phyloP scores from a whole-genome alignment of 2,113 vertebrate species.

The Sclerurus mexicanus region DNA sequence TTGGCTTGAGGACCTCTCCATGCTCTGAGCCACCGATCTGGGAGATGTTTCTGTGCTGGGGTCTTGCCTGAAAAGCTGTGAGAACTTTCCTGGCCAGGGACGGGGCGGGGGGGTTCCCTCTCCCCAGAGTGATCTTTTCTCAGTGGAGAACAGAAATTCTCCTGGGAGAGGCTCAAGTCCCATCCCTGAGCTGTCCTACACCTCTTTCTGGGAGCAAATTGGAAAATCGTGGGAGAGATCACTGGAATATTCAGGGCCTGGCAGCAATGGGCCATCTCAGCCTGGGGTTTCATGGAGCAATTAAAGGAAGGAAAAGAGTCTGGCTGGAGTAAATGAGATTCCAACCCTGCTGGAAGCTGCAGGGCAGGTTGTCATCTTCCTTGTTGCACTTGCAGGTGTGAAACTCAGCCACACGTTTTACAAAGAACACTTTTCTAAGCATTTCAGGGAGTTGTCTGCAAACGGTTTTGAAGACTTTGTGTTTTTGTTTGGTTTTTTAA shows the following conservation, averaged over 20 bases:
- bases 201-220: not conserved
- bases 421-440: not conserved
- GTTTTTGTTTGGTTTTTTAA: too few species aligned
- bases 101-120: not conserved
- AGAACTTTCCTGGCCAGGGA: not conserved
- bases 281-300: rapidly evolving
- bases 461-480: not conserved
- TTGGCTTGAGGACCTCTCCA: not conserved
- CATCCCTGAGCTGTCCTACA: not conserved
- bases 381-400: not conserved
- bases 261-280: not conserved
- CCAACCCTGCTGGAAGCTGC: not conserved
- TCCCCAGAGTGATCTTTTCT: not conserved
- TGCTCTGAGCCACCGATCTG: rapidly evolving
- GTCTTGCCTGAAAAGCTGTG: not conserved
- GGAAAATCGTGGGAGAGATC: not conserved
- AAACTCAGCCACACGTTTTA: rapidly evolving
- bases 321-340: not conserved
- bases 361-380: not conserved
- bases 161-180: not conserved
- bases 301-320: not conserved
- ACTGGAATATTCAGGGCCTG: not conserved
- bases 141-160: not conserved
- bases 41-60: not conserved
- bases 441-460: not conserved